Percentiles rank a stretch among this genome's conserved stretches.
Conservation (phyloP, 2,797 vertebrate species). For the Halcyon smyrnensis region DNA sequence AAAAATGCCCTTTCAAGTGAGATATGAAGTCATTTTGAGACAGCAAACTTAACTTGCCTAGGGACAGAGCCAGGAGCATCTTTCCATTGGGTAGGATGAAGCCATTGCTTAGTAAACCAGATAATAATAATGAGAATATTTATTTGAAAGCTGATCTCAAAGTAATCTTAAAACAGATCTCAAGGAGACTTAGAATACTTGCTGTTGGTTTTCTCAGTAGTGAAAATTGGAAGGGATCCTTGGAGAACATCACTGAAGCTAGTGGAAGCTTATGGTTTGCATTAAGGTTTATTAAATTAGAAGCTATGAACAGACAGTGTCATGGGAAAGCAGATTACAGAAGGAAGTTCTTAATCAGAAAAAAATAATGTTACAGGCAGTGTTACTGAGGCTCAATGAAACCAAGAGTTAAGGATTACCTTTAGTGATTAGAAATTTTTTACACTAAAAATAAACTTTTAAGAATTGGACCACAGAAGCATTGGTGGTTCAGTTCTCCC, state of each 20-base stretch:
- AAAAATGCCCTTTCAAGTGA: neutral
- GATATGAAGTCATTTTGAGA: neutral
- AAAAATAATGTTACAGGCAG: neutral
- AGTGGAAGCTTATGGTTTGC: neutral
- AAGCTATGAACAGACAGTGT: neutral
- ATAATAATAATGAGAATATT: neutral
- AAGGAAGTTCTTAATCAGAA: neutral
- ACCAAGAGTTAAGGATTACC: neutral
- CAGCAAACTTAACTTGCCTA: neutral
- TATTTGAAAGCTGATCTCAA: neutral
- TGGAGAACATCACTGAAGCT: neutral
- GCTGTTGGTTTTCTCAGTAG: neutral
- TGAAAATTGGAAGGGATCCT: neutral
- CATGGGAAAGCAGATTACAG: neutral
- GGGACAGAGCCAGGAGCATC: neutral
- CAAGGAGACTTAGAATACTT: neutral
- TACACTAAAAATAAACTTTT: neutral
- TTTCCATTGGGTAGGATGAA: neutral
- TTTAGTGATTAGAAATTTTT: neutral
- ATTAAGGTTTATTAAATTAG: neutral
- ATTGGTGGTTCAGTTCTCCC: neutral
- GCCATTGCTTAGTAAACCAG: neutral
- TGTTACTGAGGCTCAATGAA: neutral
- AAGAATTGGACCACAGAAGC: neutral
- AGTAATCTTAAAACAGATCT: neutral